phyloP scores from a whole-genome alignment of 2,113 vertebrate species.

The Phrynocephalus versicolor region DNA sequence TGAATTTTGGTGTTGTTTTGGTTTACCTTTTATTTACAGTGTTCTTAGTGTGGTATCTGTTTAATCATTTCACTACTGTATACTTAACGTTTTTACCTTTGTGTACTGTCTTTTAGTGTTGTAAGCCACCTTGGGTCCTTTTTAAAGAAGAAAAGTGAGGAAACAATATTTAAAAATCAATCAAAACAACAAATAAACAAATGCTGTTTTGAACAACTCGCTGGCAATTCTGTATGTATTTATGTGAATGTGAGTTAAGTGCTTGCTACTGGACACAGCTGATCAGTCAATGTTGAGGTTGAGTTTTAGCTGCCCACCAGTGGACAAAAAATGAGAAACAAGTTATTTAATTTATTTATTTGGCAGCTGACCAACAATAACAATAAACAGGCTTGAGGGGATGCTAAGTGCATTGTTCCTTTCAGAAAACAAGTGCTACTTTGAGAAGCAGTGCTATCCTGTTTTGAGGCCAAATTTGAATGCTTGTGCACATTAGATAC shows the following conservation, averaged over 20 bases:
- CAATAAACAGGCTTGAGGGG: not conserved
- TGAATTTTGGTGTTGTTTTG: too few relatives aligned
- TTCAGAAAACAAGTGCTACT: not conserved
- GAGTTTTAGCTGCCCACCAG: not conserved
- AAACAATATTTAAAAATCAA: too few relatives aligned
- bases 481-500: too few relatives aligned
- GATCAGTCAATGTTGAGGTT: not conserved
- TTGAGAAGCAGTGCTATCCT: not conserved
- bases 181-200: too few relatives aligned
- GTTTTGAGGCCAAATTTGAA: not conserved
- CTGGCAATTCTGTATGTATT: not conserved
- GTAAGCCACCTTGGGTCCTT: too few relatives aligned
- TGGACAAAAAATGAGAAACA: not conserved
- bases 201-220: not conserved
- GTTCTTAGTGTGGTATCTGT: too few relatives aligned
- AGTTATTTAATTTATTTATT: not conserved
- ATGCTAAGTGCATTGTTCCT: not conserved
- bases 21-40: too few relatives aligned
- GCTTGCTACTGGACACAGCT: not conserved
- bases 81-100: too few relatives aligned
- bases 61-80: too few relatives aligned
- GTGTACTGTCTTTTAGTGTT: too few relatives aligned
- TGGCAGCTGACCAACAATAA: not conserved
- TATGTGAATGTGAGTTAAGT: not conserved
- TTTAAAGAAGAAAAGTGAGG: too few relatives aligned